Evolutionary conservation across 2,888 invertebrate genomes (phyloP), one percentile per base, ranked within the genome.

Genomic region (Mythimna loreyi): DNA sequence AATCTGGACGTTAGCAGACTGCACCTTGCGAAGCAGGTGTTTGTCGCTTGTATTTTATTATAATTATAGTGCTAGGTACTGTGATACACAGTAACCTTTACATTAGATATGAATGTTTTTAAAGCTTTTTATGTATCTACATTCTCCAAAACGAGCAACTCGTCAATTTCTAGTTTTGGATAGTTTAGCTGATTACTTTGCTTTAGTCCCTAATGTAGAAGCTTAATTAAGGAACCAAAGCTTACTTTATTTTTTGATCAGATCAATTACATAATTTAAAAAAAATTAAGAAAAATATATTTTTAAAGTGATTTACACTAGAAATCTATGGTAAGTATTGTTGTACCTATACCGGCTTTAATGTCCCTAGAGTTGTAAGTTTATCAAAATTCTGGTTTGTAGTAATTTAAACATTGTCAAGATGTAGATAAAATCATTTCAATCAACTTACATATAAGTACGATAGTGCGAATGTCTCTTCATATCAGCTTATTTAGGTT

Each of bases 241-340:
- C 53, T 63, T 25, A 40, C 11, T 45, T 63, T 23, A 50, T 57
- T 23, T 40, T 25, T 25, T 49, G 47, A 69, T 56, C 36, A 67
- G 56, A 61, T 56, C 13, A 28, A 23, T 62, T 52, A 16, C 28
- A 50, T 30, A 50, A 21, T 40, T 40, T 49, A 49, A 53, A 45
- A n/a, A n/a, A n/a, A n/a, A n/a, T n/a, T n/a, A n/a, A 43, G 28
- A 33, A 16, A 50, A 50, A 55, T 55, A 21, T 55, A 55, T 55
- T 55, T 53, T 55, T 33, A 33, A 33, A 55, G 33, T 33, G 21
- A 21, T 55, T 55, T 55, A 55, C 33, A 28, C 19, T 52, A 28
- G 28, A 23, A 21, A 0, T 21, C 11, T 28, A 43, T 4, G 6
- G 5, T 8, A 55, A 23, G n/a, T 61, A 3, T 25, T 21, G 11